A percentile compares a stretch with the other conserved stretches of the same genome.
Evolutionary conservation across 1,140 invertebrate genomes (phyloP).

Genomic region (Sipha flava): DNA sequence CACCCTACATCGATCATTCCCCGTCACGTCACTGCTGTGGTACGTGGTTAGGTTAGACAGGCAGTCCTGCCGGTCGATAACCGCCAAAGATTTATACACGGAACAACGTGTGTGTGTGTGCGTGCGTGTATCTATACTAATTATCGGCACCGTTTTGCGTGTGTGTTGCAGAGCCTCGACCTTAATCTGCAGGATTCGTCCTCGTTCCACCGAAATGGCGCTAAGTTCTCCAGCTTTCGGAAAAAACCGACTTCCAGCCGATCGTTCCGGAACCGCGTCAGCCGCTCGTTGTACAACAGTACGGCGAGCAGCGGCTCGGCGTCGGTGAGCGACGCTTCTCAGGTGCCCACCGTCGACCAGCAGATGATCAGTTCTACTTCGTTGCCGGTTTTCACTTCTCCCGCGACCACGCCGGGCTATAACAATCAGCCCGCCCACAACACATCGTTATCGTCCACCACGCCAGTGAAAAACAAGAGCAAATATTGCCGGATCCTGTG

Average conservation of each 20-base stretch:
- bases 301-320: not conserved
- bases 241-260: conserved; percentile 35
- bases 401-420: not conserved
- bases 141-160: too few species aligned
- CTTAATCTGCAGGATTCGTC: not conserved
- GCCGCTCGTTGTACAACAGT: conserved; percentile 38
- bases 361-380: conserved; percentile 16
- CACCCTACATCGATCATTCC: too few species aligned
- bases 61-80: too few species aligned
- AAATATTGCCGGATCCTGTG: conserved; percentile 24
- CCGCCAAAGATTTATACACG: too few species aligned
- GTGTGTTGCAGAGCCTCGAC: not conserved
- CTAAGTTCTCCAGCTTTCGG: conserved; percentile 38
- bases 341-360: not conserved
- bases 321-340: not conserved
- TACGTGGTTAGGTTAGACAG: too few species aligned
- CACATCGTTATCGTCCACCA: not conserved
- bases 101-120: too few species aligned
- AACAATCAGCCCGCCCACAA: not conserved
- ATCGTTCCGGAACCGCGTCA: conserved; percentile 35
- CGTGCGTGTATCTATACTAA: too few species aligned
- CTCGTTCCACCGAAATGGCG: not conserved
- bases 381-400: not conserved
- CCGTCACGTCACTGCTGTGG: too few species aligned
- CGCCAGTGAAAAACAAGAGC: conserved; percentile 17